Conservation (phyloP, 2,113 vertebrate species). For the Formicarius rufipectus region DNA sequence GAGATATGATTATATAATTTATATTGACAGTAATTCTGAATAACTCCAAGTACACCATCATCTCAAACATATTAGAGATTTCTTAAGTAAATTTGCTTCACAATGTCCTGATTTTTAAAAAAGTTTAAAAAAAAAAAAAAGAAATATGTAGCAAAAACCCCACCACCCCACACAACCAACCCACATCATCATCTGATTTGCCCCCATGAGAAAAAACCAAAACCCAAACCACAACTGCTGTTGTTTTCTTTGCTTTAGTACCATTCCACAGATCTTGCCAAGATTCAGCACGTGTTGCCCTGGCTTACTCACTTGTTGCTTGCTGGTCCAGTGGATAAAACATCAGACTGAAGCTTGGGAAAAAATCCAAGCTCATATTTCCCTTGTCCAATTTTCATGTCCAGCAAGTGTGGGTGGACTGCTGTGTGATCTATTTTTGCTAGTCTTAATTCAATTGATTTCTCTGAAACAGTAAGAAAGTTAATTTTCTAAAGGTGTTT, state of each 20-base stretch:
- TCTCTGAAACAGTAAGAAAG: slow-evolving; percentile 78
- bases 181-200: background rate
- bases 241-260: background rate
- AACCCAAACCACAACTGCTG: background rate
- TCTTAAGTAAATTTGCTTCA: background rate
- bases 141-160: background rate
- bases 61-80: background rate
- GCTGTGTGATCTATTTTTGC: slow-evolving; percentile 97
- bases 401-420: slow-evolving; percentile 93
- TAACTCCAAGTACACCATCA: background rate
- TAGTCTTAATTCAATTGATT: slow-evolving; percentile 92
- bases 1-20: background rate
- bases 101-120: background rate
- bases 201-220: background rate
- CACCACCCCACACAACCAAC: background rate
- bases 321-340: slow-evolving; percentile 91
- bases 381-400: slow-evolving; percentile 99
- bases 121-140: no score
- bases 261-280: background rate
- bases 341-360: slow-evolving; percentile 92
- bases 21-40: background rate
- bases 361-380: slow-evolving; percentile 98
- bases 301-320: slow-evolving; percentile 90
- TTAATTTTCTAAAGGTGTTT: background rate
- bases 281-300: background rate